Conservation (phyloP, 2,797 vertebrate genomes). For the Anguilla megastoma region DNA sequence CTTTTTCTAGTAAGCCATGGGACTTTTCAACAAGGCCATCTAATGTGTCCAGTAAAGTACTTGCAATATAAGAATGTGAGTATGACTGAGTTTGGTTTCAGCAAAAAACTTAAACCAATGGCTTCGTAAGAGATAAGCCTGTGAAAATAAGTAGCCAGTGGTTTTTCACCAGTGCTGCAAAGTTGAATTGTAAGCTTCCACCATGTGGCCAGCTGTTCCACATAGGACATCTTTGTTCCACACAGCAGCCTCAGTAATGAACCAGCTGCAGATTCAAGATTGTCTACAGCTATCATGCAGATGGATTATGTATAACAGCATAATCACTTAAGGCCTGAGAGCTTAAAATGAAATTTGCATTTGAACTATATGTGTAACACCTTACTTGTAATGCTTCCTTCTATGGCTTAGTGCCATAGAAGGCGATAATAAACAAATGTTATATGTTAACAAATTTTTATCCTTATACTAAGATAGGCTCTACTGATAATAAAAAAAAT, state of each 20-base stretch:
- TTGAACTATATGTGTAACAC: background rate
- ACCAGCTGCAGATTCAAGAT: background rate
- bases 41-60: background rate
- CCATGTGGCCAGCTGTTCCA: background rate
- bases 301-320: background rate
- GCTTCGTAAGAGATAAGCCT: background rate
- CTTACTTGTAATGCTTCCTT: background rate
- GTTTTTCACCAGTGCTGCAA: background rate
- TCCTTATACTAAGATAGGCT: background rate
- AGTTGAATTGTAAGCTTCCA: background rate
- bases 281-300: background rate
- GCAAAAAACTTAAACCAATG: background rate
- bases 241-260: background rate
- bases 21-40: background rate
- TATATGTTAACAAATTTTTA: background rate
- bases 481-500: background rate
- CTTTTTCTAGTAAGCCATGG: background rate
- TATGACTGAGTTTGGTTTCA: background rate
- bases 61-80: background rate
- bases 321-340: background rate
- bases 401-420: background rate
- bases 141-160: background rate
- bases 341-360: background rate
- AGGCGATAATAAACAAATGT: background rate
- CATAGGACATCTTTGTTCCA: background rate